Evolutionary conservation across 2,888 invertebrate species (phyloP).

Genomic region (Dromius quadrimaculatus): DNA sequence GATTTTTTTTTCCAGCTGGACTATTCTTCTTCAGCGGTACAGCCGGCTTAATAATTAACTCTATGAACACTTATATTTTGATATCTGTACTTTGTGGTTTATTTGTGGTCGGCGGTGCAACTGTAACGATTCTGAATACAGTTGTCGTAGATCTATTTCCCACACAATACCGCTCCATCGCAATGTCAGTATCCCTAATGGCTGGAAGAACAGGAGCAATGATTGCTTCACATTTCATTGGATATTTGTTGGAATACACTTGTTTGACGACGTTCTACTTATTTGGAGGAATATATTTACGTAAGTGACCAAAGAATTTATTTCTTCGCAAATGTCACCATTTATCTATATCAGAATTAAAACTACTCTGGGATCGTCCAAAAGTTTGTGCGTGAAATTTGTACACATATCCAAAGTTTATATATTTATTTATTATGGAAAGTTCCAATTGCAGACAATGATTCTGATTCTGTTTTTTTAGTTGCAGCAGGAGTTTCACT

Average conservation of each 20-base stretch:
- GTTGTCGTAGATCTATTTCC: slow-evolving; percentile 65
- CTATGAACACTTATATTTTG: slow-evolving; percentile 56
- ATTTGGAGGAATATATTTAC: slow-evolving; percentile 60
- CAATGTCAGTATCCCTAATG: slow-evolving; percentile 69
- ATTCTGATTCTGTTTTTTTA: no score
- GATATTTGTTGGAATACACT: slow-evolving; percentile 65
- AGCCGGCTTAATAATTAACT: slow-evolving; percentile 63
- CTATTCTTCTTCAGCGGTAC: slow-evolving; percentile 59
- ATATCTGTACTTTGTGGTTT: slow-evolving; percentile 60
- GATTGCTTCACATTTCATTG: slow-evolving; percentile 66
- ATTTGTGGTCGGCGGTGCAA: slow-evolving; percentile 62
- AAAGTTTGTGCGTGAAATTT: no score
- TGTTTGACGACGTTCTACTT: slow-evolving; percentile 67
- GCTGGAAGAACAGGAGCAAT: slow-evolving; percentile 69
- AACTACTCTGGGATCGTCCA: no score
- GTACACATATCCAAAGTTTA: no score
- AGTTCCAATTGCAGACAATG: no score
- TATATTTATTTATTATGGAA: no score
- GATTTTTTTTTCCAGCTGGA: slow-evolving; percentile 20
- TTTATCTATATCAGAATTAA: no score
- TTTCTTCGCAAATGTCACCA: not conserved
- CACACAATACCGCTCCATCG: slow-evolving; percentile 68
- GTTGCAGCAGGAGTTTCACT: no score
- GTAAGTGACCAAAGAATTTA: slow-evolving; percentile 59
- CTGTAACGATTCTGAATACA: slow-evolving; percentile 63